Percentiles rank a stretch among this genome's conserved stretches.
Evolutionary conservation across 2,113 vertebrate species (phyloP).

Genomic region (Rhea pennata): DNA sequence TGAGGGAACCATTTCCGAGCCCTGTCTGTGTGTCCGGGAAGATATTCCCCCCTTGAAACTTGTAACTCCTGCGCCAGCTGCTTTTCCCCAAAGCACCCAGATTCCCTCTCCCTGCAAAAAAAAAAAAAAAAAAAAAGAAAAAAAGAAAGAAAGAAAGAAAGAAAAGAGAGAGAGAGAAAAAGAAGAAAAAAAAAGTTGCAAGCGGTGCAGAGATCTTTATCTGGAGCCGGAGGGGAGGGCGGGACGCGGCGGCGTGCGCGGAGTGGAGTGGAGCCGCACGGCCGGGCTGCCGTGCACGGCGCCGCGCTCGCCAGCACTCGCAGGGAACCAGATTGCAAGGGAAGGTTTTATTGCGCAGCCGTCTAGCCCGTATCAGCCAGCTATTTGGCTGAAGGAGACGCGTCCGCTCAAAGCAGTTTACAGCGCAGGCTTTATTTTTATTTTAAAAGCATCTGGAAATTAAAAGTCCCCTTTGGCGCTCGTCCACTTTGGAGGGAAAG

Average conservation of each 20-base stretch:
- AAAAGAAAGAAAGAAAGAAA: too few relatives aligned
- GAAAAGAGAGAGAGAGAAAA: too few relatives aligned
- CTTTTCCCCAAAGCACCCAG: not conserved
- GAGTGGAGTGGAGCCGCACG: rapidly evolving
- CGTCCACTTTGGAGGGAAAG: slow-evolving; percentile 57
- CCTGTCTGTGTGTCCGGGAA: not conserved
- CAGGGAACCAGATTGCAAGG: not conserved
- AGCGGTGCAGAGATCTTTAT: not conserved
- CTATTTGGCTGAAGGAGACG: slow-evolving; percentile 59
- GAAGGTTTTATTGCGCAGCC: slow-evolving; percentile 18
- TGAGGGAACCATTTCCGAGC: not conserved
- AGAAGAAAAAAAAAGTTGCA: not conserved
- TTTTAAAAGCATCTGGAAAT: slow-evolving; percentile 81
- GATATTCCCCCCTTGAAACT: not conserved
- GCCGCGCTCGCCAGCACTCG: not conserved
- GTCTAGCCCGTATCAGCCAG: not conserved
- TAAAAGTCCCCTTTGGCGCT: slow-evolving; percentile 73
- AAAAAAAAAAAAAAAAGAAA: not conserved
- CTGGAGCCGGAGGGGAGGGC: not conserved
- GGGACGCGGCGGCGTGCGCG: not conserved
- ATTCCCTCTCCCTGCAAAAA: not conserved
- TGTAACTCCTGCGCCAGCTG: not conserved
- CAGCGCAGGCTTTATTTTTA: slow-evolving; percentile 73
- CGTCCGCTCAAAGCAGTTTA: slow-evolving; percentile 69
- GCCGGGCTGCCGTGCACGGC: rapidly evolving